These are phyloP conservation scores for Rhinichthys klamathensis DNA, from an alignment of 2,113 vertebrate genomes.

Conservation along the genomic window DNA sequence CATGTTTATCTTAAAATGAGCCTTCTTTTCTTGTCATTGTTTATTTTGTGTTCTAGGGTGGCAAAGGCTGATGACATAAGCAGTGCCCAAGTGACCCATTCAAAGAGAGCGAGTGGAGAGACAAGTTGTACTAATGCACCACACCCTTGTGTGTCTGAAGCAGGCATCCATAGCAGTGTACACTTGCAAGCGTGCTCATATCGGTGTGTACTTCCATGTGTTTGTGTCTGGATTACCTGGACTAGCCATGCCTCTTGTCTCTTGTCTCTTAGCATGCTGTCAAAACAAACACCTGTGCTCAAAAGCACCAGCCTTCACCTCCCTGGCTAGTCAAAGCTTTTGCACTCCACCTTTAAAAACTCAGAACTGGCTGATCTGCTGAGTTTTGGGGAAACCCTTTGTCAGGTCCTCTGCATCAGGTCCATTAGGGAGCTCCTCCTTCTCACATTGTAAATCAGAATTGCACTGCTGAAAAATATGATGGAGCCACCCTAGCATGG, in stretches of 20 bases:
- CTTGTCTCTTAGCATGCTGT: conserved; percentile 11
- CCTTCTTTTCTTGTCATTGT: conserved; percentile 25
- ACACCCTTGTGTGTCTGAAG: conserved; percentile 54
- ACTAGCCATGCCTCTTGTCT: conserved; percentile 32
- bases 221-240: conserved; percentile 31
- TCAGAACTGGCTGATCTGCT: conserved; percentile 7
- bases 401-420: not conserved
- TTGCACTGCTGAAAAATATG: conserved; percentile 20
- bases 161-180: not conserved
- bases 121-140: conserved; percentile 24
- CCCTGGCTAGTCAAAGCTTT: not conserved
- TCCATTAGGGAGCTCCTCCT: conserved; percentile 4
- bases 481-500: not conserved
- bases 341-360: not conserved
- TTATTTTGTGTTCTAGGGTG: conserved; percentile 31
- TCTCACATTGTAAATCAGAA: not conserved
- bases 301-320: not conserved
- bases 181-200: conserved; percentile 9
- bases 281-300: conserved; percentile 36
- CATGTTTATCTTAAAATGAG: conserved; percentile 52
- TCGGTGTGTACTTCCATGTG: conserved; percentile 32
- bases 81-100: not conserved
- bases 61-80: conserved; percentile 33
- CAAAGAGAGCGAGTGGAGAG: not conserved
- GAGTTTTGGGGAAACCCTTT: not conserved